Evolutionary conservation across 2,113 vertebrate species (phyloP), one percentile per base, ranked within the genome.

Genomic region (Melanerpes aurifrons): DNA sequence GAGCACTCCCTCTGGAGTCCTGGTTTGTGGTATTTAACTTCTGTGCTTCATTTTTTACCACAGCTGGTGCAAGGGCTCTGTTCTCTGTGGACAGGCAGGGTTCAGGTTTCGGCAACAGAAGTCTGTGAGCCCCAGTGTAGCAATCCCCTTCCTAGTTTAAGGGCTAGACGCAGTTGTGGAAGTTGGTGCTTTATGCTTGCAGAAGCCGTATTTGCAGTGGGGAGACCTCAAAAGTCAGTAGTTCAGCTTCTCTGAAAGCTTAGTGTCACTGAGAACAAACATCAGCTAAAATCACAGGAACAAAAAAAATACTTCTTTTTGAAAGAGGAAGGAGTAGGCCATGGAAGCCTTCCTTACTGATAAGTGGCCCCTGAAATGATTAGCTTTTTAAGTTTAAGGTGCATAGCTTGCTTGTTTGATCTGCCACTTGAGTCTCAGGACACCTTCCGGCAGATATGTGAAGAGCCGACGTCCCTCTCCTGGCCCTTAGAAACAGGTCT

Each of bases 1-100:
- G 78, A 92, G 53, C 47, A 5, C 11, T 95, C 93, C 69, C 92
- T 86, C 76, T 64, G 89, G 93, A 92, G 67, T 28, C 59, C 68
- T 85, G 92, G 78, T 86, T 73, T 94, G 83, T 0, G 1, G 68
- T 94, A 67, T 56, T 92, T 87, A 93, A 91, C 80, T 74, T 31
- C 62, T 76, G 50, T 93, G 64, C 62, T 57, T 79, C 80, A 7
- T 84, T 85, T 94, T 81, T 89, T 90, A 86, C 77, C 80, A 58
- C 84, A 92, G 78, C 86, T 75, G 69, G 66, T 91, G 48, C 71
- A 94, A 84, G 53, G 92, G 72, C 77, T 86, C 57, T 76, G 50
- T 82, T 91, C 53, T 86, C 59, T 53, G 82, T 50, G 80, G 72
- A 24, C 62, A 87, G 0, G 40, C 31, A 58, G 40, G 9, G 63